These are phyloP conservation scores for Rynchops niger DNA, from an alignment of 2,113 vertebrate genomes.

Conservation along the genomic window DNA sequence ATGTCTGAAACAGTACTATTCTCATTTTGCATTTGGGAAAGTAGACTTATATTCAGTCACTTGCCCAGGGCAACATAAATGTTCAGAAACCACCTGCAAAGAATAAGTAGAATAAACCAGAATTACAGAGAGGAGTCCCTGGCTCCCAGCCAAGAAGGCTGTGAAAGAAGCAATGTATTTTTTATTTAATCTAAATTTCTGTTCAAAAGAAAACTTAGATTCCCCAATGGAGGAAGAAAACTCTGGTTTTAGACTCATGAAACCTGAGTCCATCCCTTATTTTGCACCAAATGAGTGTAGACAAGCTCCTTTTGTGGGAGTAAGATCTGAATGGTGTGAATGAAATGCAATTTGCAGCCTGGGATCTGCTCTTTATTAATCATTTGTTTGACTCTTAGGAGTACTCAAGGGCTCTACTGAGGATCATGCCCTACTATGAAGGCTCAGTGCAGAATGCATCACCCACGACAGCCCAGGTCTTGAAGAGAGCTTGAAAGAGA, in stretches of 20 bases:
- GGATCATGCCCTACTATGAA: background rate
- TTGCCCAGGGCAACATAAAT: background rate
- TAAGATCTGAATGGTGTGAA: slow-evolving; percentile 23
- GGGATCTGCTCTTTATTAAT: slow-evolving; percentile 59
- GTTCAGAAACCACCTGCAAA: slow-evolving; percentile 53
- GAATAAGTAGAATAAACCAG: slow-evolving; percentile 25
- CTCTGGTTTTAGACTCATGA: slow-evolving; percentile 15
- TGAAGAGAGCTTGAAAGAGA: background rate
- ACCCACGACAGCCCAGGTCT: background rate
- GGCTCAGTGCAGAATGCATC: background rate
- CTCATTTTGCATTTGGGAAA: background rate
- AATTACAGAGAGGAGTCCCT: slow-evolving; percentile 1
- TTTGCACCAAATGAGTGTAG: slow-evolving; percentile 45
- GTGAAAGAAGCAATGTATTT: slow-evolving; percentile 50
- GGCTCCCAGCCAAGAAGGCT: slow-evolving; percentile 6
- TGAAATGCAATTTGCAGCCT: slow-evolving; percentile 37
- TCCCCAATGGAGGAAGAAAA: slow-evolving; percentile 39
- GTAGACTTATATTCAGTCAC: background rate
- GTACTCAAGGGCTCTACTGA: background rate
- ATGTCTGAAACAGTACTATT: background rate
- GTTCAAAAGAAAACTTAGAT: slow-evolving; percentile 53
- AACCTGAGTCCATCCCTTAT: slow-evolving; percentile 43
- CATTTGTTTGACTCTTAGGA: slow-evolving; percentile 28
- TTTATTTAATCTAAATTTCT: slow-evolving; percentile 60
- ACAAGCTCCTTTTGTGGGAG: slow-evolving; percentile 30